Evolutionary conservation across 2,888 invertebrate species (phyloP), one percentile per base, ranked within the genome.

Genomic region (Ryuthela nishihirai): DNA sequence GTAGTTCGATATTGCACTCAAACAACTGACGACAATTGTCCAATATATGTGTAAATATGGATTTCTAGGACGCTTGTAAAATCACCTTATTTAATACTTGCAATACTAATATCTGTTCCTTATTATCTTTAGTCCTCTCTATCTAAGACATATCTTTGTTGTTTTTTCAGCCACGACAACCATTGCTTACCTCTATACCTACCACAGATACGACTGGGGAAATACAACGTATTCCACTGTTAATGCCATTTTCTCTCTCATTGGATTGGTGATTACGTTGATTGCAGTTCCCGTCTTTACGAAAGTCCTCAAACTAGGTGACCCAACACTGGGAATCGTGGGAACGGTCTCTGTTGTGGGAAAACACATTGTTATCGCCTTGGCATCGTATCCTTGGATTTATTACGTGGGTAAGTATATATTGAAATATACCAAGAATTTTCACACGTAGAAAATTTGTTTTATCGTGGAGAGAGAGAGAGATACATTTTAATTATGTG

Each of bases 171-270:
- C 45, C n/a, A n/a, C 35, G 15, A 21, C n/a, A 4, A 24, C 10
- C 12, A 48, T 59, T 10, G 36, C 24, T 18, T 53, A 25, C 23
- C 9, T 48, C 5, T 59, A 53, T 15, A 45, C 18, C n/a, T 32
- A 53, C 20, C 47, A 53, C 15, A 17, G 15, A 17, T 59, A 48
- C 25, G n/a, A 47, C n/a, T 59, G 59, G 59, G 35, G 39, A 10
- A 53, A 59, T 29, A 53, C 59, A 10, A 48, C 17, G 2, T 59
- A 43, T 21, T 59, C 53, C 7, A 59, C 52, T 4, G 21, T 59
- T 21, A 43, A 47, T 5, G 42, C 59, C 2, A 17, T 48, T 17
- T 59, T 43, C 23, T 43, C 47, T 3, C 40, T 59, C 26, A 34
- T 59, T 21, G 44, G 47, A 15, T 35, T 36, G 0, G 1, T 39